Evolutionary conservation across 2,797 vertebrate genomes (phyloP).

Genomic region (Rhincodon typus): DNA sequence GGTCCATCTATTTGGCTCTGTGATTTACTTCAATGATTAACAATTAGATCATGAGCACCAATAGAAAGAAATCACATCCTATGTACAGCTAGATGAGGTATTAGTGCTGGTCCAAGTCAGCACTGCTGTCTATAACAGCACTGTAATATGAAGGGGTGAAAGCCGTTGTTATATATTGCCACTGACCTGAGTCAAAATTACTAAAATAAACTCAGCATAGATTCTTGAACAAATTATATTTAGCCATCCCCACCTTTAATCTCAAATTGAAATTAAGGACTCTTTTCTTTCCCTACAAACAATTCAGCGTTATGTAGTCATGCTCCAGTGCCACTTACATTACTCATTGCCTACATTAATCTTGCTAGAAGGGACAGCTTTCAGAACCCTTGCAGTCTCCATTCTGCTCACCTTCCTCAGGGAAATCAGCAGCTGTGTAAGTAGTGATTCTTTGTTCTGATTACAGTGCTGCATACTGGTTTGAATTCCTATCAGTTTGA

Average conservation of each 20-base stretch:
- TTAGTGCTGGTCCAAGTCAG: not conserved
- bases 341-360: not conserved
- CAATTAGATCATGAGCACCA: not conserved
- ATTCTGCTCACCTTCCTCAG: not conserved
- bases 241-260: not conserved
- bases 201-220: not conserved
- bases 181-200: not conserved
- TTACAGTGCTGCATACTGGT: not conserved
- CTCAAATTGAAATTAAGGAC: not conserved
- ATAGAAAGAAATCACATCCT: not conserved
- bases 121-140: not conserved
- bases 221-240: not conserved
- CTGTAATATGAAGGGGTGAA: not conserved
- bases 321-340: not conserved
- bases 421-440: not conserved
- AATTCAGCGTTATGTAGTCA: not conserved
- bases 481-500: not conserved
- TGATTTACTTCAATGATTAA: not conserved
- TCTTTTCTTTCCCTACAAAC: not conserved
- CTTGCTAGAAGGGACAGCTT: not conserved
- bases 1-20: not conserved
- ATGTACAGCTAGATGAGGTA: not conserved
- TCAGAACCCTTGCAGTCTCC: not conserved
- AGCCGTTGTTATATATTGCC: not conserved
- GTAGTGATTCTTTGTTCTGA: not conserved